These are phyloP conservation scores for Tamias sibiricus DNA, from an alignment of 2,113 vertebrate species.

Conservation along the genomic window DNA sequence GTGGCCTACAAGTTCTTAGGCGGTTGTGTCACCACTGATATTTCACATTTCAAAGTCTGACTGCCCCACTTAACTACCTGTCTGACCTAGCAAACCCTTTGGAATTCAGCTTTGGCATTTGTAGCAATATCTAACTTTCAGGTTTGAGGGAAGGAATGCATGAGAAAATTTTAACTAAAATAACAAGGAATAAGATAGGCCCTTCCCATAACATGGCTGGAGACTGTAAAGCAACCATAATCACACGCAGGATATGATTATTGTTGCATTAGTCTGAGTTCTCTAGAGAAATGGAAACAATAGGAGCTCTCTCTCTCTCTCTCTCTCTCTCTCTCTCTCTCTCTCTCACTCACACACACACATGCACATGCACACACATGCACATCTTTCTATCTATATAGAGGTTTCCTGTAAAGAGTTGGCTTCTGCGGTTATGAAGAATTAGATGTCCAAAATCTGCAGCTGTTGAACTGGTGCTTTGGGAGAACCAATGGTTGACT, in stretches of 20 bases:
- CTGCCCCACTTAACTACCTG: background rate
- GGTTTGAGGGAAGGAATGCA: background rate
- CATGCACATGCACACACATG: background rate
- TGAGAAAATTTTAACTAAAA: background rate
- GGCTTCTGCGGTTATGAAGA: background rate
- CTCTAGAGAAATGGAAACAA: background rate
- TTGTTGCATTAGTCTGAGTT: background rate
- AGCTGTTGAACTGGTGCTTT: background rate
- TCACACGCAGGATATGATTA: background rate
- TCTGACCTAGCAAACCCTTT: background rate
- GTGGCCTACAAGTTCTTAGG: background rate
- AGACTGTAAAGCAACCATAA: background rate
- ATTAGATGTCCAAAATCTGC: background rate
- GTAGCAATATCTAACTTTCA: background rate
- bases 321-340: too few relatives aligned
- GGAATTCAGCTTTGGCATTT: background rate
- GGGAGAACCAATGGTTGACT: background rate
- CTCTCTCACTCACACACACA: background rate
- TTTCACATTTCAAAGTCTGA: background rate
- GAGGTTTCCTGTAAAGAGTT: background rate
- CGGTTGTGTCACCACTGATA: background rate
- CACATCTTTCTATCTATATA: background rate
- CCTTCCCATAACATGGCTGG: background rate
- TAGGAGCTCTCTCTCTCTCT: too few relatives aligned
- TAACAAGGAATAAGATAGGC: background rate